Base-by-base conservation (phyloP, 2,113 vertebrate species). In the Tautogolabrus adspersus region DNA sequence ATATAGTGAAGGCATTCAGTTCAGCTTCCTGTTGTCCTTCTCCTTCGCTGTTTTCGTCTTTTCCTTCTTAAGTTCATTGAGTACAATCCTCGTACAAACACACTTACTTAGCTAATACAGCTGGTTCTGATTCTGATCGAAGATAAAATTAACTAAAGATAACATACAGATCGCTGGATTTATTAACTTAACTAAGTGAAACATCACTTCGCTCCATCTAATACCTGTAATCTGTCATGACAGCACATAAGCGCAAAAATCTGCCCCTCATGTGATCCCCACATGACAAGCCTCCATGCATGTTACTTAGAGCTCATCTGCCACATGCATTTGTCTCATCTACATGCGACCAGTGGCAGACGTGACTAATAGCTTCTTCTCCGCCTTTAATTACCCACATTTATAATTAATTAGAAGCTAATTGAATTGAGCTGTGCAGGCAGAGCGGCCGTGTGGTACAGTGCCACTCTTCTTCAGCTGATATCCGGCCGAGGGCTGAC, bases 321-420 rank as follows among this genome's bases (percentile, higher is more conserved):
- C 51, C 38, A n/a, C 34, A 55, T 57, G n/a, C 52, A 47, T 5
- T 54, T 21, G 61, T 55, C 54, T 75, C 51, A 77, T 72, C 51
- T 80, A 52, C 66, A 68, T 68, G 69, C 59, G 1, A 49, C 58
- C 75, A 42, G 34, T 5, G 21, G 46, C 66, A 72, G 63, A 61
- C 49, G 4, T 40, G 22, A 77, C 73, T 89, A 91, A 92, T 79
- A 67, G 81, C 72, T 78, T 72, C 73, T 66, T 38, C 75, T 75
- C 68, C 66, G 79, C 56, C 65, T 64, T 85, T 87, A 87, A 91
- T 93, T 85, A 87, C 30, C 21, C 69, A 40, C 69, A 75, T 82
- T 81, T 59, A 81, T 75, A 64, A 88, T 87, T 87, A 0, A 85
- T 84, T 84, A 63, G 60, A 54, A 26, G 83, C 54, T 84, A 91